Base-by-base conservation (phyloP, 92 coral and sea anemone species). In the Hydrozoanthus gracilis region DNA sequence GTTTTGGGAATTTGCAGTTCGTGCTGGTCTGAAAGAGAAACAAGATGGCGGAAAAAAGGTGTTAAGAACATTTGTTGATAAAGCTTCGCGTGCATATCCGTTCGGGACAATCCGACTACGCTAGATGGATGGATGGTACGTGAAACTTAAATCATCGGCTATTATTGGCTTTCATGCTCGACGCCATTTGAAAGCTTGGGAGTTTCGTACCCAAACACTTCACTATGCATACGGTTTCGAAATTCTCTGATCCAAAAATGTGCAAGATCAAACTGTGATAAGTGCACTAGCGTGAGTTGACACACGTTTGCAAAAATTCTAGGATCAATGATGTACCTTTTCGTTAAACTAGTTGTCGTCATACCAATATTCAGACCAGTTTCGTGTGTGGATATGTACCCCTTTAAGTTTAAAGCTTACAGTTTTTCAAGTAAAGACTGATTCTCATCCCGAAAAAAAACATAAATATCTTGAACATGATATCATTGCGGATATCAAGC, bases 11-110 rank as follows among this genome's bases (percentile, higher is more conserved):
- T 80, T 65, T 18, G n/a, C 49, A 80, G 44, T 67, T 80, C 48
- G 18, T 70, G 71, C 45, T 48, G 17, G 60, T 35, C 45, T 10
- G 3, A 15, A 60, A 80, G 35, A 17, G 72, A 80, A 66, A 48
- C 85, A 80, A 80, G 62, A 80, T 80, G 85, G 85, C 74, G 85
- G 85, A 79, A 70, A 44, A 45, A 14, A 16, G 46, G 15, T 18
- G 44, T 35, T 68, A 35, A 50, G 8, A 17, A 17, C 11, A 62
- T 61, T 58, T 62, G 11, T 80, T 80, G 58, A 52, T 17, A 66
- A 48, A 65, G 50, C 85, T 17, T 80, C 61, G 74, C 74, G 85
- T 80, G 73, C 74, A 47, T 27, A 80, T 48, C 75, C 73, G 69
- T 46, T 51, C 55, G 58, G 58, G 44, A 49, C 72, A 67, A 44